Conservation (phyloP, 2,888 invertebrate genomes). For the Hetaerina titia region DNA sequence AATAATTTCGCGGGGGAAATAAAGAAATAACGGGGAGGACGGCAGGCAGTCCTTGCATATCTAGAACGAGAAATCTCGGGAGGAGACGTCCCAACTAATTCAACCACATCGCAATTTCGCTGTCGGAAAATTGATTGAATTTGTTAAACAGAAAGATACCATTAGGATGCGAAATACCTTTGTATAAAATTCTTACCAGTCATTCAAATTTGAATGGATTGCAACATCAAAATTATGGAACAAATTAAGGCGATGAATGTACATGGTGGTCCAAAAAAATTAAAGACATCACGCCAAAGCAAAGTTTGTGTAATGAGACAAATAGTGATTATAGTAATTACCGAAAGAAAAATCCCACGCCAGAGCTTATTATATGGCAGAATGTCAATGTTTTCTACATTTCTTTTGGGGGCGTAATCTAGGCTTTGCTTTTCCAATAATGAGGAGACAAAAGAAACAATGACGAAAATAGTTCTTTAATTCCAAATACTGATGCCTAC, state of each 20-base stretch:
- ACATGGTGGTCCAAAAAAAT: not conserved
- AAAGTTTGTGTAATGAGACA: no score
- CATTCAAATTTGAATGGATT: not conserved
- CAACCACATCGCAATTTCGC: not conserved
- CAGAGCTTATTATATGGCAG: no score
- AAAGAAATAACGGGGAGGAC: not conserved
- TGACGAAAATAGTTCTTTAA: no score
- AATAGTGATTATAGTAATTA: no score
- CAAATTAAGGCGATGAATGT: not conserved
- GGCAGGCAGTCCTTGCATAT: not conserved
- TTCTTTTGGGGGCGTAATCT: no score
- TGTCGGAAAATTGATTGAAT: not conserved
- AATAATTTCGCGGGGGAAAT: constrained; percentile 38
- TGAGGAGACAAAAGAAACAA: no score
- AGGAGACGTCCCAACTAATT: constrained; percentile 13
- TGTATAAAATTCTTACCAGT: not conserved
- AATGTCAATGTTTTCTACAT: no score
- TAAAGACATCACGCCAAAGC: not conserved
- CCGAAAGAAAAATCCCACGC: no score
- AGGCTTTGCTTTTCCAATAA: no score
- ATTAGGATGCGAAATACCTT: not conserved
- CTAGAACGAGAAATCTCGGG: constrained; percentile 5
- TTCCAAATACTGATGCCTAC: no score
- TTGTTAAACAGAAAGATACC: not conserved
- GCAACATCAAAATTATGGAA: not conserved